A percentile compares a stretch with the other conserved stretches of the same genome.
These are phyloP conservation scores for Andricus curvator DNA, from an alignment of 2,888 invertebrate genomes.

Conservation along the genomic window DNA sequence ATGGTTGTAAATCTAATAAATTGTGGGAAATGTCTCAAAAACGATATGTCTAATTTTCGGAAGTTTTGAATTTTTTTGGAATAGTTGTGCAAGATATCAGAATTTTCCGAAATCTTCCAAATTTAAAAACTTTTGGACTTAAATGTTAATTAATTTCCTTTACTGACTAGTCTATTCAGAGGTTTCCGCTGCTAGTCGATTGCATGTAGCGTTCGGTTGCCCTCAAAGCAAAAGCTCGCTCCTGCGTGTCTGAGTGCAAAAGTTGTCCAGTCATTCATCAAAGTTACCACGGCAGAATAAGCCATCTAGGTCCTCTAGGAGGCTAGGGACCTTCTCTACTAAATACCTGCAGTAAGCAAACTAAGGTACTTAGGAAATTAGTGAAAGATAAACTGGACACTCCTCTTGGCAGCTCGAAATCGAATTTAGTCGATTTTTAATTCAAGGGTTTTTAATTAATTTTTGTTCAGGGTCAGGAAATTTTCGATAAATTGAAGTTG, in stretches of 20 bases:
- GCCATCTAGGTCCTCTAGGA: background rate
- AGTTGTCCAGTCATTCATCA: slow-evolving; percentile 38
- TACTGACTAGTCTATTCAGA: background rate
- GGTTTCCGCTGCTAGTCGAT: slow-evolving; percentile 28
- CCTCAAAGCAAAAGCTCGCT: slow-evolving; percentile 31
- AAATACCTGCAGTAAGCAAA: slow-evolving; percentile 23
- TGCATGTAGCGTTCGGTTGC: slow-evolving; percentile 18
- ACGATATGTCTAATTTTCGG: no score
- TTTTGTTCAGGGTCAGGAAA: background rate
- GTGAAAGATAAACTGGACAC: slow-evolving; percentile 18
- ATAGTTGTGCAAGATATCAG: no score
- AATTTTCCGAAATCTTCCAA: no score
- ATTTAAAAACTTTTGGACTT: no score
- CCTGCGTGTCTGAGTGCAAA: slow-evolving; percentile 22
- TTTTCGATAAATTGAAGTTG: no score
- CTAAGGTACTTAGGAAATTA: slow-evolving; percentile 27
- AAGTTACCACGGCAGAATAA: slow-evolving; percentile 14
- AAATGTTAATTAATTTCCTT: no score
- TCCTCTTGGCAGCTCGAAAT: slow-evolving; percentile 12
- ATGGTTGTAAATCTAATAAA: no score
- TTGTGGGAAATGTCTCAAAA: no score
- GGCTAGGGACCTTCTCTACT: slow-evolving; percentile 35
- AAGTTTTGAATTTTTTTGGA: no score
- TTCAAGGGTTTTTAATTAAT: background rate
- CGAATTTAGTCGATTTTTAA: background rate